These are phyloP conservation scores for Phortica variegata DNA, from an alignment of 1,140 invertebrate species.

Conservation along the genomic window DNA sequence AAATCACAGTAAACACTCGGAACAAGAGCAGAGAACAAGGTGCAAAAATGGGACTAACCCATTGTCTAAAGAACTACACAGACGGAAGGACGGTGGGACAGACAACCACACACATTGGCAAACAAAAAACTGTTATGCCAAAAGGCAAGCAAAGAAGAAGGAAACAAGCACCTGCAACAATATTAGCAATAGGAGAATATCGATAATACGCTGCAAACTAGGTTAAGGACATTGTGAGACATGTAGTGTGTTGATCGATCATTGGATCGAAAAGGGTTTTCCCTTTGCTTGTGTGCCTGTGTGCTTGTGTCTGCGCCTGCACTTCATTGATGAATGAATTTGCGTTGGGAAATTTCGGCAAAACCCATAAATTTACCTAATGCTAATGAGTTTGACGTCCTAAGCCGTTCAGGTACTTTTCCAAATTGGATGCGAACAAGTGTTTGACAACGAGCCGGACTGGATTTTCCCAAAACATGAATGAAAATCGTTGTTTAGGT, in stretches of 20 bases:
- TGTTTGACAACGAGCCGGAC: conserved; percentile 15
- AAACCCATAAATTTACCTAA: conserved; percentile 23
- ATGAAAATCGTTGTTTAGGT: conserved; percentile 29
- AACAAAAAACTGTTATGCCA: neutral
- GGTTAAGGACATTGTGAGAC: neutral
- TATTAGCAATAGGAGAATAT: conserved; percentile 18
- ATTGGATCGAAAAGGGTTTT: conserved; percentile 29
- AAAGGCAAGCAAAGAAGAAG: neutral
- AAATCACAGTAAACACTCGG: no score
- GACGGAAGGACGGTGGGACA: neutral
- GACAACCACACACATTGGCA: neutral
- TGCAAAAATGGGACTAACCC: conserved; percentile 50
- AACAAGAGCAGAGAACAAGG: conserved; percentile 31
- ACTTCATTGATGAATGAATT: conserved; percentile 29
- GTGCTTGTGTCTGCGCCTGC: no score
- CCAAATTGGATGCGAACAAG: conserved; percentile 24
- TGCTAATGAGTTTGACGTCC: conserved; percentile 38
- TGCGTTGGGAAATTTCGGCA: conserved; percentile 14
- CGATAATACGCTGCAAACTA: neutral
- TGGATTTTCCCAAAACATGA: conserved; percentile 33
- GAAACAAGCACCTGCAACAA: conserved; percentile 34
- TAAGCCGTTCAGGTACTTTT: conserved; percentile 13
- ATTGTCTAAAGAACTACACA: conserved; percentile 33
- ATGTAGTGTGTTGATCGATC: neutral
- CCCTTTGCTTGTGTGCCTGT: no score